Percentiles rank a stretch among this genome's conserved stretches.
These are phyloP conservation scores for Brachionus asplanchnoidis DNA, from an alignment of 1,140 invertebrate species.

Conservation along the genomic window DNA sequence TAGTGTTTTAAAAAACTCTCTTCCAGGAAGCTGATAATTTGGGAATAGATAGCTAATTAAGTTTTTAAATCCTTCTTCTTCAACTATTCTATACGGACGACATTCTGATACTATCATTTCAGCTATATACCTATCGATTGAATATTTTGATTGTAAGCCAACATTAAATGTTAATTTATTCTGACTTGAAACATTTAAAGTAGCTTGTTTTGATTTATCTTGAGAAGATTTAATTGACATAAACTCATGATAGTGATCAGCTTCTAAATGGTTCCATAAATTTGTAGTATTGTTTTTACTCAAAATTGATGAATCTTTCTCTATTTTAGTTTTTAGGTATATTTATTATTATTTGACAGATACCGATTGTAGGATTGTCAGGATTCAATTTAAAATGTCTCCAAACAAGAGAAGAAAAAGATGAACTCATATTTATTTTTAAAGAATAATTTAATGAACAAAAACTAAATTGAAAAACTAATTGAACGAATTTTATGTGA, in stretches of 20 bases:
- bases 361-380: not conserved
- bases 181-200: slow-evolving; percentile 3
- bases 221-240: not conserved
- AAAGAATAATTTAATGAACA: slow-evolving; percentile 9
- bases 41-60: not conserved
- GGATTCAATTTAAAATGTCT: not conserved
- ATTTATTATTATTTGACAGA: slow-evolving; percentile 5
- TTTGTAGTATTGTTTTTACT: not conserved
- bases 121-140: not conserved
- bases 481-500: not conserved
- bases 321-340: not conserved
- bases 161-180: slow-evolving; percentile 10
- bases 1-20: not conserved
- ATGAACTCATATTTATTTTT: slow-evolving; percentile 13
- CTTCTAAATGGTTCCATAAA: not conserved
- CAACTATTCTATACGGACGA: not conserved
- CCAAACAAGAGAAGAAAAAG: not conserved
- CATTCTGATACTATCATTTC: not conserved
- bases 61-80: slow-evolving; percentile 4
- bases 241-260: not conserved
- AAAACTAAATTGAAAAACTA: slow-evolving; percentile 1
- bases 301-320: not conserved
- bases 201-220: not conserved
- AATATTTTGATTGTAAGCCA: not conserved
- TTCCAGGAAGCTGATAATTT: slow-evolving; percentile 11